Base-by-base conservation (phyloP, 1,140 invertebrate species). In the Stratiolaelaps scimitus region DNA sequence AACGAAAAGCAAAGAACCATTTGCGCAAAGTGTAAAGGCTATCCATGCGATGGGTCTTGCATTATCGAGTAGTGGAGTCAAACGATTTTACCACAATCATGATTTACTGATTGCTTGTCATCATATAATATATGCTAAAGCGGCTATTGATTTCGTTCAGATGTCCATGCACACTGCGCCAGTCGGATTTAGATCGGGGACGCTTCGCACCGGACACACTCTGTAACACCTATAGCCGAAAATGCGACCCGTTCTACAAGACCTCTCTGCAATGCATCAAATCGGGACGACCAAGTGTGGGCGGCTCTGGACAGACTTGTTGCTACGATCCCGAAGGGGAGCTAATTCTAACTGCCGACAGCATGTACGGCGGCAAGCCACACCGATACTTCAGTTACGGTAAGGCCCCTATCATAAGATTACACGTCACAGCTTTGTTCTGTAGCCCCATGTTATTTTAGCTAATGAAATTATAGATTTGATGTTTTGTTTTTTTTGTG, bases 291-390 rank as follows among this genome's bases (percentile, higher is more conserved):
- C 90, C 93, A 71, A 89, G 88, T 69, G 74, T 83, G 53, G 87
- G 90, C 72, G 92, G 92, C 53, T 86, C 90, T 1, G 92, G 92
- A 65, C 93, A 97, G 73, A 91, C 95, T 72, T 97, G 93, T 71
- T 98, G 93, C 72, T 98, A 97, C 72, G 89, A 94, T 73, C 87
- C 86, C 72, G 86, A 92, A 70, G 83, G 84, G 2, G 89, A 84
- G 75, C 79, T 97, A 4, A 90, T 94, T 84, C 79, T 94, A 73
- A 89, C 91, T 0, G 91, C 92, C 67, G 93, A 97, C 76, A 89
- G 92, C 70, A 86, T 88, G 78, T 92, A 89, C 84, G 92, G 92
- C 1, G 94, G 91, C 0, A 82, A 85, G 66, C 92, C 92, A 0
- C 83, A 84, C 48, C 80, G 90, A 65, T 86, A 88, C 0, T 73